Base-by-base conservation (phyloP, 2,113 vertebrate genomes). In the Cyanoliseus patagonus region DNA sequence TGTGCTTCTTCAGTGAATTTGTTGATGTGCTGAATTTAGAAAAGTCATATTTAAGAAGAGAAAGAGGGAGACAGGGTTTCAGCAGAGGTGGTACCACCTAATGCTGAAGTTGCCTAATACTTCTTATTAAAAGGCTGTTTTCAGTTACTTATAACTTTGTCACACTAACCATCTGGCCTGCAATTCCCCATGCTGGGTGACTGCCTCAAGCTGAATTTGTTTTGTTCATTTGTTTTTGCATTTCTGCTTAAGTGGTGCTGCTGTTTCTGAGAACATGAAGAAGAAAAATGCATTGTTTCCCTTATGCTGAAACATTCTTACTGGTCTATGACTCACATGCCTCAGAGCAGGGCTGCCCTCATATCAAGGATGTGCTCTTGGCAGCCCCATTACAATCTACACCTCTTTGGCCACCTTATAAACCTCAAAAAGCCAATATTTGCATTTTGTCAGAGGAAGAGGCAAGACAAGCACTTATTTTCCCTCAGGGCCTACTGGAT, bases 251-350 rank as follows among this genome's bases (percentile, higher is more conserved):
- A 97, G 74, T 93, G 69, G 51, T 69, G 44, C 0, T 13, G 79
- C 73, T 93, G 44, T 68, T 95, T 91, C 88, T 91, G 77, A 95
- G 93, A 92, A 94, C 68, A 94, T 92, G 83, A 69, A 44, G 24
- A 96, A 85, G 62, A 95, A 93, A 95, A 94, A 96, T 68, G 76
- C 61, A 93, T 95, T 96, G 83, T 95, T 93, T 82, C 39, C 53
- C 41, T 90, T 77, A 28, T 57, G 76, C 27, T 72, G 74, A 88
- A 92, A 75, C 31, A 84, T 47, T 78, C 44, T 73, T 80, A 74
- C 11, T 83, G 70, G 59, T 57, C 75, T 73, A 25, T 69, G 53
- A 33, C 59, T 77, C 49, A 10, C 35, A 73, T 80, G 84, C 67
- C 67, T 76, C 59, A 53, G 62, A 95, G 62, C 47, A 41, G n/a